Conservation (phyloP, 1,140 invertebrate species). For the Hylaeus volcanicus region DNA sequence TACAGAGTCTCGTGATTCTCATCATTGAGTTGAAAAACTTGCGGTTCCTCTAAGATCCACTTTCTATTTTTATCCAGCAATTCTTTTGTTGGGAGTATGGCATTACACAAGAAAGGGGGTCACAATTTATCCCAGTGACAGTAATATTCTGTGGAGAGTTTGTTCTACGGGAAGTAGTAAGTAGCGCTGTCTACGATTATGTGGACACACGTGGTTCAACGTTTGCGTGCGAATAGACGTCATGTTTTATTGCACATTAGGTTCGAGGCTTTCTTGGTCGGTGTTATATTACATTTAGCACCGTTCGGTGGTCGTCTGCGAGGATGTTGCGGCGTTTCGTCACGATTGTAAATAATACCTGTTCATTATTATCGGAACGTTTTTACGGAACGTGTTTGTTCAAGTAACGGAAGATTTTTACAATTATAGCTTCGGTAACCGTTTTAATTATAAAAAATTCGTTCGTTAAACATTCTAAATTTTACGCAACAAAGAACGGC, state of each 20-base stretch:
- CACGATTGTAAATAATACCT: neutral
- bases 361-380: too few species aligned
- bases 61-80: neutral
- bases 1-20: neutral
- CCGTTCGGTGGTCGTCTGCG: neutral
- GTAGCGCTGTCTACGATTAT: neutral
- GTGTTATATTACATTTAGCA: slow-evolving; percentile 13
- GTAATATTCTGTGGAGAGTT: slow-evolving; percentile 23
- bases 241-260: slow-evolving; percentile 8
- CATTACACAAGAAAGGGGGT: slow-evolving; percentile 9
- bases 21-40: neutral
- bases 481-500: too few species aligned
- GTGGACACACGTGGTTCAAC: neutral
- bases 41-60: neutral
- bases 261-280: neutral
- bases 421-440: too few species aligned
- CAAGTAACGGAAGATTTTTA: too few species aligned
- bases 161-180: neutral
- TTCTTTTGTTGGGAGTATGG: neutral
- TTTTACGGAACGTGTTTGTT: too few species aligned
- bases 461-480: too few species aligned
- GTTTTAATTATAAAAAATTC: too few species aligned
- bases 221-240: neutral
- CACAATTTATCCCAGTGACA: neutral
- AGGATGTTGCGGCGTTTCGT: slow-evolving; percentile 12